These are phyloP conservation scores for Pocillopora grandis DNA, from an alignment of 92 coral and sea anemone species.

Conservation along the genomic window DNA sequence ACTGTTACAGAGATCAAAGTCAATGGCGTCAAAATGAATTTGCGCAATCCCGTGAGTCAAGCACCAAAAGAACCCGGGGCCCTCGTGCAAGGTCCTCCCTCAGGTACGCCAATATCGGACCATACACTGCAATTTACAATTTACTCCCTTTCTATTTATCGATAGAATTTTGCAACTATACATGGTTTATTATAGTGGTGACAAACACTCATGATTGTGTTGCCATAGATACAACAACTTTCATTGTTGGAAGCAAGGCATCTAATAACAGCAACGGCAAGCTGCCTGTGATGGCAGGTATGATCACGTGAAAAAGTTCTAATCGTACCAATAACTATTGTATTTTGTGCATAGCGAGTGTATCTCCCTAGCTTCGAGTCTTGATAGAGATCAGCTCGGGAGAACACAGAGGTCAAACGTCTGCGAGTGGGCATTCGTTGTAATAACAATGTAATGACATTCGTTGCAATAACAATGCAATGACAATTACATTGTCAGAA, in stretches of 20 bases:
- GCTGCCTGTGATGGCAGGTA: slow-evolving; percentile 42
- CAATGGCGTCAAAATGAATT: slow-evolving; percentile 19
- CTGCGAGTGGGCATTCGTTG: no score
- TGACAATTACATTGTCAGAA: no score
- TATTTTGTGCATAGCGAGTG: no score
- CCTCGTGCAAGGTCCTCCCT: slow-evolving; percentile 32
- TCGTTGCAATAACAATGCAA: no score
- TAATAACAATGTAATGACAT: no score
- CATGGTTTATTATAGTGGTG: background rate
- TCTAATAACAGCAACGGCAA: background rate
- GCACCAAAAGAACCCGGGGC: slow-evolving; percentile 12
- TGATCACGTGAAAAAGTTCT: background rate
- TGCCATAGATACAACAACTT: slow-evolving; percentile 4
- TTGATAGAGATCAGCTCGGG: no score
- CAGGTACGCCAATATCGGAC: slow-evolving; percentile 1
- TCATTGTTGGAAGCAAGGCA: slow-evolving; percentile 22
- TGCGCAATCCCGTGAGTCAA: slow-evolving; percentile 3
- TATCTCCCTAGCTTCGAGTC: no score
- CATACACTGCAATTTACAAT: background rate
- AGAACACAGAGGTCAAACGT: no score
- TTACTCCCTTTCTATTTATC: background rate
- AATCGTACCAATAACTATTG: no score
- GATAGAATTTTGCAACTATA: background rate
- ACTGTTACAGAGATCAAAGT: slow-evolving; percentile 28
- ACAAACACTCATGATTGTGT: background rate